Evolutionary conservation across 2,888 invertebrate species (phyloP).

Genomic region (Leptinotarsa tumamoca): DNA sequence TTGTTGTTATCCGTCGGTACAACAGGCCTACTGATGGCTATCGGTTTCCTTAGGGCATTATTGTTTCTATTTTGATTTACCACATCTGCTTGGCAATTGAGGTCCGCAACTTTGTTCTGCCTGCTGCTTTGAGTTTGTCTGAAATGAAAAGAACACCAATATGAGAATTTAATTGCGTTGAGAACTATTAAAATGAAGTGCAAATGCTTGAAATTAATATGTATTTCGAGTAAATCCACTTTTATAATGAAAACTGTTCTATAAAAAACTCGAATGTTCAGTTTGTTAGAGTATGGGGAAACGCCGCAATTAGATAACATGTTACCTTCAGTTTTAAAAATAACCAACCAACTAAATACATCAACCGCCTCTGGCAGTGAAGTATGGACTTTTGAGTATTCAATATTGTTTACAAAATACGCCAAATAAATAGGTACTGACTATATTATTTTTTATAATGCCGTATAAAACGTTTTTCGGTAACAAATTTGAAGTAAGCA

Average conservation of each 20-base stretch:
- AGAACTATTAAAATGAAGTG: background rate
- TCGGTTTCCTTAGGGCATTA: constrained; percentile 39
- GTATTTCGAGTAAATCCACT: background rate
- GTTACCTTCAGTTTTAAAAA: constrained; percentile 20
- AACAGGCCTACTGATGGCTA: constrained; percentile 42
- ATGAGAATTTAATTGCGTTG: background rate
- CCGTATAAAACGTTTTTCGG: no score
- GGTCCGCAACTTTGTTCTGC: constrained; percentile 77
- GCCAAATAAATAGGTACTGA: background rate
- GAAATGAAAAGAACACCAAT: constrained; percentile 30
- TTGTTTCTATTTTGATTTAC: constrained; percentile 52
- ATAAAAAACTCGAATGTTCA: background rate
- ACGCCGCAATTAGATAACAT: constrained; percentile 7
- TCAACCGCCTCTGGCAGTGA: constrained; percentile 8
- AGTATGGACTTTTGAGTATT: constrained; percentile 7
- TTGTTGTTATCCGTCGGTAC: constrained; percentile 47
- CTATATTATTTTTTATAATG: background rate
- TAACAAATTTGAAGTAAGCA: no score
- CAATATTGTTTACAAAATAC: constrained; percentile 7
- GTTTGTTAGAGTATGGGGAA: background rate
- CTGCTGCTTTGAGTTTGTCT: constrained; percentile 56
- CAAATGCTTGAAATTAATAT: background rate
- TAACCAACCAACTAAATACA: background rate
- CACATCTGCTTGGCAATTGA: constrained; percentile 62
- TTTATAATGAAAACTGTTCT: background rate